Conservation (phyloP, 2,113 vertebrate species). For the Eretmochelys imbricata region DNA sequence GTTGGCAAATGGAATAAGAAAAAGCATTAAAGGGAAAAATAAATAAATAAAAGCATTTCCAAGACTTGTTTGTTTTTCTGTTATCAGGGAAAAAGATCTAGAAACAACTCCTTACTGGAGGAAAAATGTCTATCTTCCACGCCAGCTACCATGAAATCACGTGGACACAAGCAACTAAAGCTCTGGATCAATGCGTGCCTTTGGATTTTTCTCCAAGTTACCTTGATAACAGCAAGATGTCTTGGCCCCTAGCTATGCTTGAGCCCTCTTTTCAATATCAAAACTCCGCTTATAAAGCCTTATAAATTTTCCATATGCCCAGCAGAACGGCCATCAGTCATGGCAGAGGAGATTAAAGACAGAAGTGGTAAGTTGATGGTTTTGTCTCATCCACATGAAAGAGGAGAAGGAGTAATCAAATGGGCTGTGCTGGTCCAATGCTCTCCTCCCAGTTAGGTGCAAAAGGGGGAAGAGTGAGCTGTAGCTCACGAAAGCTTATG, state of each 20-base stretch:
- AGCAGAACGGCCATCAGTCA: not conserved
- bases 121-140: not conserved
- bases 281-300: not conserved
- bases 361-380: not conserved
- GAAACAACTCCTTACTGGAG: not conserved
- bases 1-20: not conserved
- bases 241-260: not conserved
- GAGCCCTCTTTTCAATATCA: not conserved
- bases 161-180: not conserved
- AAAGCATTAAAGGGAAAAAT: not conserved
- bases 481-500: too few relatives aligned
- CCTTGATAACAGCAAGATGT: not conserved
- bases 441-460: not conserved
- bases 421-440: not conserved
- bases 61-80: not conserved
- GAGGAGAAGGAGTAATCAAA: not conserved
- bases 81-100: not conserved
- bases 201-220: not conserved
- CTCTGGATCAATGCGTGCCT: not conserved
- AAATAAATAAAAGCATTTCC: not conserved
- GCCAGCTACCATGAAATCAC: not conserved
- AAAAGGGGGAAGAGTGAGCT: not conserved
- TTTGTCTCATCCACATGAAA: not conserved
- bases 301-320: not conserved
- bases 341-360: not conserved